Conservation (phyloP, 2,113 vertebrate genomes). For the Poeciliopsis retropinna region DNA sequence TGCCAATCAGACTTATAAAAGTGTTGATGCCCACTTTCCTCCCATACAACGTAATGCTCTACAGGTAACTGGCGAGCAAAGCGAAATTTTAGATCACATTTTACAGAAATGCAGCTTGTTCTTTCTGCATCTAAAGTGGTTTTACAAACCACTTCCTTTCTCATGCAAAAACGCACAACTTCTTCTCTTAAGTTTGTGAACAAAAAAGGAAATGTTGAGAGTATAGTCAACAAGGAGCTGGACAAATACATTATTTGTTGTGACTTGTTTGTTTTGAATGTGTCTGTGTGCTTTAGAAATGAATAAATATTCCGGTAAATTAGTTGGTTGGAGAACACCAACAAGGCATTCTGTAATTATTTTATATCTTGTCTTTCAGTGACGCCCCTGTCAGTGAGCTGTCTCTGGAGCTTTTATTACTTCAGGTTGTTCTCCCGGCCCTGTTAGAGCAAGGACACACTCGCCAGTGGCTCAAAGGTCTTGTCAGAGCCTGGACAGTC, state of each 20-base stretch:
- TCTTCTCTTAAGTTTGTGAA: background rate
- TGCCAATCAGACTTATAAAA: slow-evolving; percentile 97
- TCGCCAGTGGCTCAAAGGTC: slow-evolving; percentile 97
- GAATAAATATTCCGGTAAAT: background rate
- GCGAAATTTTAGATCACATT: background rate
- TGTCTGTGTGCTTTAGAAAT: background rate
- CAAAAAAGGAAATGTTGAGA: background rate
- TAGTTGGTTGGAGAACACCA: too few species aligned
- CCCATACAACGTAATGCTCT: slow-evolving; percentile 99
- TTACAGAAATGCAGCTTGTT: background rate
- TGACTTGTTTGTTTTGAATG: background rate
- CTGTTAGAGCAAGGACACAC: slow-evolving; percentile 97
- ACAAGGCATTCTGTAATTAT: background rate
- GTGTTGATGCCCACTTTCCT: slow-evolving; percentile 92
- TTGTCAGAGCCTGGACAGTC: slow-evolving; percentile 96
- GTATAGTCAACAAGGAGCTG: background rate
- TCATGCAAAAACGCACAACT: background rate
- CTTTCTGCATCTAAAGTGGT: background rate
- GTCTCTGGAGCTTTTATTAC: slow-evolving; percentile 94
- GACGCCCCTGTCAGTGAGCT: slow-evolving; percentile 99
- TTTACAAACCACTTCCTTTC: background rate
- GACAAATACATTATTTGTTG: background rate
- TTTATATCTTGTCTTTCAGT: slow-evolving; percentile 66
- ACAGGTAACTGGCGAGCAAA: slow-evolving; percentile 84
- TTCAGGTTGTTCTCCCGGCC: slow-evolving; percentile 98